A percentile compares a stretch with the other conserved stretches of the same genome.
Conservation (phyloP, 2,888 invertebrate genomes). For the Drosophila rellima region DNA sequence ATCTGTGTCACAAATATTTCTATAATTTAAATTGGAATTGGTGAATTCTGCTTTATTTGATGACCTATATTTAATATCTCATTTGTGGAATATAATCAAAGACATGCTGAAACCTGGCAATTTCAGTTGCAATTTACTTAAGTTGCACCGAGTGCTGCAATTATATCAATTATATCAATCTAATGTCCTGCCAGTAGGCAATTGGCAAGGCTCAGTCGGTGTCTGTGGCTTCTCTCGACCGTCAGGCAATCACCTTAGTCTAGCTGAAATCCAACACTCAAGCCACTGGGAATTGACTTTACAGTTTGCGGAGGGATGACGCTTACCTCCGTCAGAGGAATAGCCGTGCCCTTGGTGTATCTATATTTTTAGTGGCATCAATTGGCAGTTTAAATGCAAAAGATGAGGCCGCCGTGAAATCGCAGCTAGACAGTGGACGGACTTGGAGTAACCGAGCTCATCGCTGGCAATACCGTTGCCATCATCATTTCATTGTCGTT, state of each 20-base stretch:
- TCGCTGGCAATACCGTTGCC: constrained; percentile 33
- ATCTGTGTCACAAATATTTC: neutral
- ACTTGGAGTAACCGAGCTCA: constrained; percentile 34
- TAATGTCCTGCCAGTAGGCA: constrained; percentile 13
- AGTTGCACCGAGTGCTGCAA: constrained; percentile 18
- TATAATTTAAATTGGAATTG: neutral
- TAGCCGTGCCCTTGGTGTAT: constrained; percentile 28
- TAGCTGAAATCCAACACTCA: constrained; percentile 49
- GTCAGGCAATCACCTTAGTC: constrained; percentile 14
- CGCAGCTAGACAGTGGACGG: constrained; percentile 55
- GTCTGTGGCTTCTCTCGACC: neutral
- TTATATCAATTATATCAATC: constrained; percentile 4
- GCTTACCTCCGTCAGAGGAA: neutral
- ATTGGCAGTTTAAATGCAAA: constrained; percentile 84
- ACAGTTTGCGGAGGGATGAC: constrained; percentile 19
- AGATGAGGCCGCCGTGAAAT: constrained; percentile 77
- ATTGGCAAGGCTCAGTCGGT: constrained; percentile 2
- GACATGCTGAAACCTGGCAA: neutral
- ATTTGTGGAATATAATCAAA: neutral
- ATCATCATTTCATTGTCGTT: constrained; percentile 54
- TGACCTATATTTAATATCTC: neutral
- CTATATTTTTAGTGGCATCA: constrained; percentile 77
- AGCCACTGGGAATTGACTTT: constrained; percentile 60
- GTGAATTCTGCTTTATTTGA: neutral
- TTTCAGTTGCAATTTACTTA: constrained; percentile 2